A percentile compares a stretch with the other conserved stretches of the same genome.
Conservation (phyloP, 2,888 invertebrate species). For the Amphiduros pacificus region DNA sequence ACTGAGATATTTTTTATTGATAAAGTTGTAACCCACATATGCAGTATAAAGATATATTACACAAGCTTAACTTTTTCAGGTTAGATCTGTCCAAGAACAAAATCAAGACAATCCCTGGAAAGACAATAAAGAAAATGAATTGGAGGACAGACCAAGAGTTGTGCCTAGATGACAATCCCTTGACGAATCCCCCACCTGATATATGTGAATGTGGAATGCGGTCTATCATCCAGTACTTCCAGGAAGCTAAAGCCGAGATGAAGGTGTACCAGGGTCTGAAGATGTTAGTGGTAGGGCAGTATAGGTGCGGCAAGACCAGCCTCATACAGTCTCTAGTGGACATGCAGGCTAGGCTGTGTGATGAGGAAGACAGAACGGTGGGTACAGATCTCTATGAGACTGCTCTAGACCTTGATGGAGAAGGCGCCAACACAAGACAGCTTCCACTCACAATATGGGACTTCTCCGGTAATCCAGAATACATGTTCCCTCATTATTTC, state of each 20-base stretch:
- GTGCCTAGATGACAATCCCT: constrained; percentile 47
- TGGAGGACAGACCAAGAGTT: constrained; percentile 39
- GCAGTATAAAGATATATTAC: too few relatives aligned
- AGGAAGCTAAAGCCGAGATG: constrained; percentile 46
- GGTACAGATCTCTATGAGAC: constrained; percentile 42
- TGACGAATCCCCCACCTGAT: constrained; percentile 49
- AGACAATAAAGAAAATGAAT: constrained; percentile 48
- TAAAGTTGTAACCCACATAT: too few relatives aligned
- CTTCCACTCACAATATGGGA: constrained; percentile 37
- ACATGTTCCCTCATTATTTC: constrained; percentile 45
- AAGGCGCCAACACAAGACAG: constrained; percentile 3
- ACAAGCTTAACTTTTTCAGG: too few relatives aligned
- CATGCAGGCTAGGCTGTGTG: constrained; percentile 48
- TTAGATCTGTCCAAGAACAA: background rate
- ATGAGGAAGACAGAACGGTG: constrained; percentile 43
- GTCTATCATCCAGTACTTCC: constrained; percentile 51
- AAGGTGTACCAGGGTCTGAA: constrained; percentile 36
- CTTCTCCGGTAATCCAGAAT: constrained; percentile 51
- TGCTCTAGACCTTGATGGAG: constrained; percentile 37
- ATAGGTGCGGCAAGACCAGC: constrained; percentile 33
- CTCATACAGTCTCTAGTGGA: constrained; percentile 49
- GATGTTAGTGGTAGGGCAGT: constrained; percentile 31
- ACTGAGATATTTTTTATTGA: too few relatives aligned
- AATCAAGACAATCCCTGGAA: constrained; percentile 35
- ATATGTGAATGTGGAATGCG: constrained; percentile 50